Conservation (phyloP, 2,113 vertebrate species). For the Xenopus borealis region DNA sequence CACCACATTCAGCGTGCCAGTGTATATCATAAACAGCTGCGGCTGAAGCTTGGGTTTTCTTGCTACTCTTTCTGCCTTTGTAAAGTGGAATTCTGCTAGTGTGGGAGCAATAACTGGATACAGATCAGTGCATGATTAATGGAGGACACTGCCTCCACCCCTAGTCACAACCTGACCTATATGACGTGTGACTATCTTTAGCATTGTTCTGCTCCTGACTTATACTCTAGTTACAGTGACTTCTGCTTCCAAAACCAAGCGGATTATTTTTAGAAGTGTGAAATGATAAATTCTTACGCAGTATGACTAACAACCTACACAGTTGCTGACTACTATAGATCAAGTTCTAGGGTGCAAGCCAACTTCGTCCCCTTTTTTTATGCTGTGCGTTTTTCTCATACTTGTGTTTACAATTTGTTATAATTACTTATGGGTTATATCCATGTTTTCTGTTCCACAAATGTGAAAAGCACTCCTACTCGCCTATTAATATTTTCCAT, state of each 20-base stretch:
- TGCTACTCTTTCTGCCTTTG: not conserved
- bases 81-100: no score
- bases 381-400: slow-evolving; percentile 34
- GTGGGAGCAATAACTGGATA: no score
- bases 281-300: slow-evolving; percentile 26
- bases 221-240: not conserved
- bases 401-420: slow-evolving; percentile 2
- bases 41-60: slow-evolving; percentile 16
- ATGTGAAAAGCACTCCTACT: no score
- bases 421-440: not conserved
- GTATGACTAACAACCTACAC: slow-evolving; percentile 40
- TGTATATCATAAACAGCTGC: slow-evolving; percentile 31
- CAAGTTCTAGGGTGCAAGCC: slow-evolving; percentile 32
- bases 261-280: slow-evolving; percentile 30
- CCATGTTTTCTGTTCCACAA: not conserved
- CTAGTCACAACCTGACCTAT: not conserved
- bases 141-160: not conserved
- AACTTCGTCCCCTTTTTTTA: slow-evolving; percentile 34
- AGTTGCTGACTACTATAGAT: slow-evolving; percentile 42
- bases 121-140: slow-evolving; percentile 1
- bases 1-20: slow-evolving; percentile 20
- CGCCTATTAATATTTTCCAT: no score
- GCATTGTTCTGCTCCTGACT: not conserved
- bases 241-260: slow-evolving; percentile 3
- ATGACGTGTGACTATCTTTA: slow-evolving; percentile 1